Evolutionary conservation across 2,113 vertebrate genomes (phyloP).

Genomic region (Nothobranchius furzeri): DNA sequence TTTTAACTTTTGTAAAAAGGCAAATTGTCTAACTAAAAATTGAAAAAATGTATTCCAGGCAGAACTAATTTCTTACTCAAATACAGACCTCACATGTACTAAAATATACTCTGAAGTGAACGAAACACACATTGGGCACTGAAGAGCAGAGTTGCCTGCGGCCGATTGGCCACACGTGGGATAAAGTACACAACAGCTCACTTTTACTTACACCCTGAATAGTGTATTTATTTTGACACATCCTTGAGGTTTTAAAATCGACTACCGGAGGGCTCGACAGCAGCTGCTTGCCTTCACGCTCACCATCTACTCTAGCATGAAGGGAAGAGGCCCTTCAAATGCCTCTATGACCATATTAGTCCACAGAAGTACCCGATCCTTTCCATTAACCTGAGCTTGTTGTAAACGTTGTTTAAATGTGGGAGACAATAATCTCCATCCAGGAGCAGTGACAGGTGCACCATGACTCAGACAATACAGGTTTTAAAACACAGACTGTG

Average conservation of each 20-base stretch:
- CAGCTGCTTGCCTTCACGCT: constrained; percentile 67
- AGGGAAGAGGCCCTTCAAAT: constrained; percentile 43
- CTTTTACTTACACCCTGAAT: constrained; percentile 35
- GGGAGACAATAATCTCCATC: constrained; percentile 42
- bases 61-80: constrained; percentile 10
- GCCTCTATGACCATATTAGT: constrained; percentile 74
- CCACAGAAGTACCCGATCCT: constrained; percentile 58
- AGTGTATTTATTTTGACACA: constrained; percentile 76
- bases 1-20: background rate
- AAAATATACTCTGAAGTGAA: constrained; percentile 7
- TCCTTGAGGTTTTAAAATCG: constrained; percentile 70
- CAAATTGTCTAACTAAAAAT: constrained; percentile 30
- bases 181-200: constrained; percentile 55
- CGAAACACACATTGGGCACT: constrained; percentile 18
- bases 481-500: constrained; percentile 14
- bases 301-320: constrained; percentile 51
- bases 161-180: constrained; percentile 51
- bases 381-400: constrained; percentile 66
- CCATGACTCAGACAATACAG: background rate
- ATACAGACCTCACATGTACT: constrained; percentile 8
- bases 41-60: background rate
- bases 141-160: constrained; percentile 14
- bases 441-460: constrained; percentile 29
- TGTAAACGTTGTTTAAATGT: constrained; percentile 53
- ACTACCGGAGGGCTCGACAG: constrained; percentile 56